Evolutionary conservation across 30 jellyfish, hydroid and myxozoan genomes (phyloP), one percentile per base, ranked within the genome.

Genomic region (Chrysaora quinquecirrha): DNA sequence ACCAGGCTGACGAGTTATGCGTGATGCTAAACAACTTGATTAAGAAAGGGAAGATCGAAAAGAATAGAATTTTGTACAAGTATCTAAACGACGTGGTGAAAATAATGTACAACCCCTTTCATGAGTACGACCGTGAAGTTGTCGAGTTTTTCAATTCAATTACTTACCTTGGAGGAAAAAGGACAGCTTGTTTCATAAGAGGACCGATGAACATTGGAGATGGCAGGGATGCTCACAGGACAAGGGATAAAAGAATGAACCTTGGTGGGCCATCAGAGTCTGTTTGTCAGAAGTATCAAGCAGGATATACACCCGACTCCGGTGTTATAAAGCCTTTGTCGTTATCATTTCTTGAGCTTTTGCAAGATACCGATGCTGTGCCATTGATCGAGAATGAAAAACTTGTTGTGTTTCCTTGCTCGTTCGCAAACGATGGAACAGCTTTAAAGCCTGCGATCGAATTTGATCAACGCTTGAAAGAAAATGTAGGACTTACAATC

Each of bases 401-500:
- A 16, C 58, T 76, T 6, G 66, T 3, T 0, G 87, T 76, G 7
- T 16, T 16, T 16, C 80, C 87, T 7, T 76, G 87, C 28, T 28
- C 77, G 11, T 76, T 18, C 48, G 65, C 69, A 35, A 76, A 25
- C 32, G 77, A 76, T 76, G 87, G 87, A n/a, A 76, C 87, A 1
- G 87, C 87, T 16, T 58, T 76, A 35, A 76, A 76, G 31, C 77
- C 87, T 7, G 87, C 87, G 14, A 56, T 76, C n/a, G 87, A 76
- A 30, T 76, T 18, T 56, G 87, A 76, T 20, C 64, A 19, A 27
- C 32, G 47, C 12, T 30, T 34, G 34, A 76, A 76, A 76, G 66
- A 19, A 60, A 52, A 58, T 35, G 54, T 76, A 0, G 87, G 87
- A 32, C 31, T 76, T 0, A 60, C 3, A 20, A 30, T 52, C 1